Conservation (phyloP, 2,113 vertebrate genomes). For the Pachycephala philippinensis region DNA sequence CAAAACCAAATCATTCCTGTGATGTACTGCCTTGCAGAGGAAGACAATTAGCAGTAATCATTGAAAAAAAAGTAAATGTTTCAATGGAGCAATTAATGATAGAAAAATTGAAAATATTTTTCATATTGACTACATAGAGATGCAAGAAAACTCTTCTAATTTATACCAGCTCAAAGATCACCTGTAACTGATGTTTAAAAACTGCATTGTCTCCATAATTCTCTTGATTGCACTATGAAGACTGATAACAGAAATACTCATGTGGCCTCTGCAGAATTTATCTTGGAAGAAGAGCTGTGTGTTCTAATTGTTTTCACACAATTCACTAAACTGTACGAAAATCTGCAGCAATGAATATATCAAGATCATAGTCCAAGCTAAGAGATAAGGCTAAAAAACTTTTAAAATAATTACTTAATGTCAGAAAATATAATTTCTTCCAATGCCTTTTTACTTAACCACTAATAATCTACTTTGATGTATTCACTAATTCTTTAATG, state of each 20-base stretch:
- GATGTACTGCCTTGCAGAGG: not conserved
- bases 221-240: not conserved
- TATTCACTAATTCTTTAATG: not conserved
- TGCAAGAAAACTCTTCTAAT: not conserved
- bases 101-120: not conserved
- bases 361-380: not conserved
- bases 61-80: not conserved
- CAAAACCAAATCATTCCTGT: not conserved
- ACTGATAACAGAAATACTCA: not conserved
- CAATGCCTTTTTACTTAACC: not conserved
- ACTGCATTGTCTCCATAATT: not conserved
- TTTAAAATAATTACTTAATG: not conserved
- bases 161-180: not conserved
- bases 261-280: not conserved
- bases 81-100: not conserved
- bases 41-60: not conserved
- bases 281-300: not conserved
- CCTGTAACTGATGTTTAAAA: not conserved
- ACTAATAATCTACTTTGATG: not conserved
- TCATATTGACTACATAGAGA: not conserved
- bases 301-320: not conserved
- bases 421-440: not conserved
- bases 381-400: not conserved
- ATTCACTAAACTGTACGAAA: not conserved
- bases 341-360: not conserved